Evolutionary conservation across 2,113 vertebrate species (phyloP).

Genomic region (Polyodon spathula): DNA sequence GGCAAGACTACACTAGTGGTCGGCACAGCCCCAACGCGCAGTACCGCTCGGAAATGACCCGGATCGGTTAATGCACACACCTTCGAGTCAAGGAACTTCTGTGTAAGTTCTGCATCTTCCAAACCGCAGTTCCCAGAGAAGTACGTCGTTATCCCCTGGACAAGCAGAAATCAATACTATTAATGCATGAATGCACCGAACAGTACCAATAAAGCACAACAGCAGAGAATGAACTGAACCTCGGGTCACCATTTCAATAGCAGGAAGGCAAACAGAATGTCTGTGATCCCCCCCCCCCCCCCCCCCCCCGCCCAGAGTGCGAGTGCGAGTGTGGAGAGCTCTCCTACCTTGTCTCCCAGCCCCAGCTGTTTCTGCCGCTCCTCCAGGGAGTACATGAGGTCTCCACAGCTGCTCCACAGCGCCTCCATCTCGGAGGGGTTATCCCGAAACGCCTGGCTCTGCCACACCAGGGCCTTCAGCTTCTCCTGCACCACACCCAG

Average conservation of each 20-base stretch:
- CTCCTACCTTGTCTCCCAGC: slow-evolving; percentile 64
- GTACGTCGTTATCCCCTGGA: slow-evolving; percentile 76
- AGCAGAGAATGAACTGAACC: too few relatives aligned
- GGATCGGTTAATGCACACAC: slow-evolving; percentile 32
- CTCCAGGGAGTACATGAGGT: slow-evolving; percentile 71
- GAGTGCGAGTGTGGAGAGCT: neutral
- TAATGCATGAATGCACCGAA: neutral
- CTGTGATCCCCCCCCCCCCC: too few relatives aligned
- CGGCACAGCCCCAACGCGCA: too few relatives aligned
- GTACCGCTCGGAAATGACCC: too few relatives aligned
- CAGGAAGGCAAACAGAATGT: neutral
- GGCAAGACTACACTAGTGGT: too few relatives aligned
- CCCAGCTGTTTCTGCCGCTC: slow-evolving; percentile 73
- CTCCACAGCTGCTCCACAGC: slow-evolving; percentile 66
- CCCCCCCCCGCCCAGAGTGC: too few relatives aligned
- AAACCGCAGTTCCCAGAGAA: slow-evolving; percentile 78
- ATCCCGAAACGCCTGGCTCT: slow-evolving; percentile 64
- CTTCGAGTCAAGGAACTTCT: slow-evolving; percentile 80
- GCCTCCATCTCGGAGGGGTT: slow-evolving; percentile 52
- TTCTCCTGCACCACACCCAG: slow-evolving; percentile 58
- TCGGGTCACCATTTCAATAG: too few relatives aligned
- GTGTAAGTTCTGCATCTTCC: slow-evolving; percentile 77
- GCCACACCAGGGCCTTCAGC: slow-evolving; percentile 67
- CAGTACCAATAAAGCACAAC: too few relatives aligned
- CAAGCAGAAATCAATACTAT: neutral